Evolutionary conservation across 2,888 invertebrate species (phyloP), one percentile per base, ranked within the genome.

Genomic region (Eupsilia transversa): DNA sequence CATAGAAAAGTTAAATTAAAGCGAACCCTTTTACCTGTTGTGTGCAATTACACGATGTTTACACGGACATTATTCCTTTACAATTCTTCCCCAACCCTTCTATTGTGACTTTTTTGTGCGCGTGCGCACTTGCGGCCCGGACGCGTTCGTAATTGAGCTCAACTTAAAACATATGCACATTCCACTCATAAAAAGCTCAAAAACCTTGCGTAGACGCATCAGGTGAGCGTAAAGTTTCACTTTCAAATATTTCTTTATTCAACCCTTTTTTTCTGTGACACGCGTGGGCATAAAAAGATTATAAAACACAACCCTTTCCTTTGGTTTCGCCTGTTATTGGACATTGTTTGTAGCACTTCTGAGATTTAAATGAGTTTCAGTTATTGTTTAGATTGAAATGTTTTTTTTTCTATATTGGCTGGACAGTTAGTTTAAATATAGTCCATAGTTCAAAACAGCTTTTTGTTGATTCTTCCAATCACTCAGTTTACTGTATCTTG

Each of bases 1-100:
- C 83, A 86, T 85, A 90, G 84, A 91, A 89, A 89, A 77, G 83
- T 83, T 84, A 87, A 86, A 89, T 91, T 87, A 91, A 90, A 86
- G 79, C 74, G 88, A 93, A 92, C 94, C 93, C 93, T 92, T 94
- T 90, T 94, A 94, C 94, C 93, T 95, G 94, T 91, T 90, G 89
- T 89, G 90, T 90, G 91, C 94, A 94, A 95, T 96, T 96, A 96
- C 94, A 94, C 94, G 96, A 95, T 95, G 93, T 94, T 96, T 96
- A 96, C 95, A 96, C 95, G 96, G 92, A 89, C 92, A 93, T 96
- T 94, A 95, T 94, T 91, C 91, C 88, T 92, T 92, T 92, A 92
- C 91, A 94, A 94, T 94, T 91, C 94, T 94, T 95, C 90, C 90
- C 91, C 92, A 95, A 94, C 95, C 94, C 94, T 95, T 94, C 93